These are phyloP conservation scores for Eonycteris spelaea DNA, from an alignment of 2,113 vertebrate genomes.

Conservation along the genomic window DNA sequence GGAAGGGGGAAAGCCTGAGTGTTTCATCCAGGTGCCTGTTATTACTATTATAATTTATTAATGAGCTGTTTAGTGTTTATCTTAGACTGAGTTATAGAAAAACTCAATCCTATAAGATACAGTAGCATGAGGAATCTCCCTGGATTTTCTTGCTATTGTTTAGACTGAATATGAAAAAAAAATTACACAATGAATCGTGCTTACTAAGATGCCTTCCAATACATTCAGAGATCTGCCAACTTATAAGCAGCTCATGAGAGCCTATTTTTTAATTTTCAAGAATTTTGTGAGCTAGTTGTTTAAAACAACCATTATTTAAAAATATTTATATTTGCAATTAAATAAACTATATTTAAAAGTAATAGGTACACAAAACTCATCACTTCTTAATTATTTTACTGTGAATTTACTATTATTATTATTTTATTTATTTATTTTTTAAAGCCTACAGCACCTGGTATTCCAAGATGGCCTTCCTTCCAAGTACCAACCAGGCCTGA, in stretches of 20 bases:
- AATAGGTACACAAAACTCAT: not conserved
- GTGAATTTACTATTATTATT: too few species aligned
- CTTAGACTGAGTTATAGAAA: not conserved
- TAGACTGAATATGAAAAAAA: not conserved
- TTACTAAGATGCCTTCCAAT: not conserved
- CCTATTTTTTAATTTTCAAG: not conserved
- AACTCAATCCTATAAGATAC: not conserved
- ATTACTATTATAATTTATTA: not conserved
- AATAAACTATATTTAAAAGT: not conserved
- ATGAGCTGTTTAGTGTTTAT: not conserved
- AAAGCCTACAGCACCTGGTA: too few species aligned
- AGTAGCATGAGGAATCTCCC: not conserved
- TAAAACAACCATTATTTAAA: not conserved
- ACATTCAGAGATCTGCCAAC: not conserved
- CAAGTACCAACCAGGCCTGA: too few species aligned
- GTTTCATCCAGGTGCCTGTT: not conserved
- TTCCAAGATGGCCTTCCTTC: too few species aligned
- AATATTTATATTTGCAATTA: not conserved
- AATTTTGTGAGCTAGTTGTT: not conserved
- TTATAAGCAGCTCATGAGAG: not conserved
- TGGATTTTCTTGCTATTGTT: not conserved
- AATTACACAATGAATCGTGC: not conserved
- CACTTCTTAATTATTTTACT: not conserved
- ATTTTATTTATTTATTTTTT: too few species aligned
- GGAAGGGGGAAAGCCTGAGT: not conserved